phyloP scores from a whole-genome alignment of 2,113 vertebrate genomes.

The Cacatua alba region DNA sequence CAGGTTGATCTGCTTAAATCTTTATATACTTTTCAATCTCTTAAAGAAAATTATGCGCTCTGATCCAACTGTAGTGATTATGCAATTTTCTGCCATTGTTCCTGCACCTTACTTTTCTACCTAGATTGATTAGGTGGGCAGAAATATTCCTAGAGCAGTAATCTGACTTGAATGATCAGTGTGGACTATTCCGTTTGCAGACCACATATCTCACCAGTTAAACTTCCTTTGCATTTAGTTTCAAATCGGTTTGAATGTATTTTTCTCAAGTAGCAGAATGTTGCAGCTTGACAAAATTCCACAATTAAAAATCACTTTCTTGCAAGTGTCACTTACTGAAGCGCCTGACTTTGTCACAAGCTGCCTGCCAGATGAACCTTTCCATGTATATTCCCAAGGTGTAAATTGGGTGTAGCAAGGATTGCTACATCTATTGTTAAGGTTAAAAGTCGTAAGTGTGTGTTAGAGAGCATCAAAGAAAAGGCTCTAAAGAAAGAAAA shows the following conservation, averaged over 20 bases:
- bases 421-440: not conserved
- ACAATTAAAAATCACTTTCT: conserved; percentile 10
- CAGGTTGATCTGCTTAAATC: not conserved
- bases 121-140: not conserved
- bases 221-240: not conserved
- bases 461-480: conserved; percentile 48
- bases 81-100: not conserved
- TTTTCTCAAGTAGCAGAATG: not conserved
- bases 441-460: conserved; percentile 36
- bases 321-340: not conserved
- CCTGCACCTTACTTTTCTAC: not conserved
- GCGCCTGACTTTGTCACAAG: not conserved
- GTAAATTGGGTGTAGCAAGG: not conserved
- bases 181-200: not conserved
- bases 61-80: not conserved
- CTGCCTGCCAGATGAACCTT: not conserved
- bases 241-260: not conserved
- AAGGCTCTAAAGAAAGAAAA: not conserved
- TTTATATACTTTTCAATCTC: not conserved
- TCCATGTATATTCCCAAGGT: not conserved
- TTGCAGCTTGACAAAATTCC: not conserved
- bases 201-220: not conserved
- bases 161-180: not conserved
- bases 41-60: not conserved
- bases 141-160: not conserved